Evolutionary conservation across 1,140 invertebrate species (phyloP).

Genomic region (Bombus confusus): DNA sequence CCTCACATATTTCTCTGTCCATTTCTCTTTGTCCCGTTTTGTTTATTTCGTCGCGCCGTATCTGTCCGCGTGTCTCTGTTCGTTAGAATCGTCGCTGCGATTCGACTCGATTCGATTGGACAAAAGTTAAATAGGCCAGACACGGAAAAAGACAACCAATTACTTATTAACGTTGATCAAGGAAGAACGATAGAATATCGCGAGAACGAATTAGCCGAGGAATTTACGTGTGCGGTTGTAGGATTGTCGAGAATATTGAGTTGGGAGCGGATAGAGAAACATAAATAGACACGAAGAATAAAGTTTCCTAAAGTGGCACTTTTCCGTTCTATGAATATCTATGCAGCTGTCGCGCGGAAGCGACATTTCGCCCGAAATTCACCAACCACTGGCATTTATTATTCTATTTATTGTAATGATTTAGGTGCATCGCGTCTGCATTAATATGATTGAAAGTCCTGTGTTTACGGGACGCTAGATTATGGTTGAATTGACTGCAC

Average conservation of each 20-base stretch:
- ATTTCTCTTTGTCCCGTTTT: background rate
- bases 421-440: conserved; percentile 25
- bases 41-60: background rate
- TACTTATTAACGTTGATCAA: conserved; percentile 36
- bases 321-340: background rate
- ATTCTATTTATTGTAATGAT: conserved; percentile 48
- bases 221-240: too few relatives aligned
- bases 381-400: conserved; percentile 1
- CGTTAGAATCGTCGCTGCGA: background rate
- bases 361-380: background rate
- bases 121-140: background rate
- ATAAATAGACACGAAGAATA: background rate
- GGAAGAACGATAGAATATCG: conserved; percentile 11
- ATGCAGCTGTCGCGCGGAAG: background rate
- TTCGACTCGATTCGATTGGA: background rate
- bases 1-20: too few relatives aligned
- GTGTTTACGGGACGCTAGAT: conserved; percentile 41
- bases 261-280: background rate
- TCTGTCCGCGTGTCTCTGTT: too few relatives aligned
- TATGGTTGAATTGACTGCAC: conserved; percentile 45
- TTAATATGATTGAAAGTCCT: conserved; percentile 51
- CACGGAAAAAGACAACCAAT: conserved; percentile 16
- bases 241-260: background rate
- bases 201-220: background rate
- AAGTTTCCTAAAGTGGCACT: background rate